Evolutionary conservation across 1,140 invertebrate species (phyloP), one percentile per base, ranked within the genome.

Genomic region (Philopotamus ludificatus): DNA sequence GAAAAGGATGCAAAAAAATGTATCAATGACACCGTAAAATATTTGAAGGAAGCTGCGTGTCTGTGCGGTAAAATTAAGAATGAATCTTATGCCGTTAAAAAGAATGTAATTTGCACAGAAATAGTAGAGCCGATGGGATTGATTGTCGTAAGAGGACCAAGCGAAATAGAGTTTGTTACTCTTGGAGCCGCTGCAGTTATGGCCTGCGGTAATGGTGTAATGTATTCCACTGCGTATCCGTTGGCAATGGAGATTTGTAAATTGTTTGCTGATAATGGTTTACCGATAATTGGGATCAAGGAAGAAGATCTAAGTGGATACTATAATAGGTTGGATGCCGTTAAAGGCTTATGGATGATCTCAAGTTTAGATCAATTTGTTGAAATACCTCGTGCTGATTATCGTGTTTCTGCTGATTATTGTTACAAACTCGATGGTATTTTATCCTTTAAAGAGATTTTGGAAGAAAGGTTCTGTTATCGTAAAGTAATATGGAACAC

Each of bases 401-500:
- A 34, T 34, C 12, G 4, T 34, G 4, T 34, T 34, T 7, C 4
- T 7, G 12, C 28, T 4, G 28, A 34, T 7, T 34, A 34, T 12
- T 34, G 28, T n/a, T n/a, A n/a, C n/a, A n/a, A n/a, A 12, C 28
- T 7, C 4, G 28, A 34, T 50, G 4, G 12, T 20, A 3, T 50
- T 50, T 16, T 12, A 12, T 50, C 47, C 15, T 9, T 34, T 26
- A 55, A 15, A 34, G 15, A 39, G 26, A 62, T 66, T 50, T 21
- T 60, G 10, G 22, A 45, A 23, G 10, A 12, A 12, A 22, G 26
- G 1, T 66, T 66, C 20, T 23, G 44, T 25, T 58, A 54, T 10
- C n/a, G 20, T 4, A 70, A 70, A 63, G 59, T 22, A 2, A 66
- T 70, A 44, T 70, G 64, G 64, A 70, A 45, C 20, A 63, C 64